Evolutionary conservation across 92 coral and sea anemone genomes (phyloP), one percentile per base, ranked within the genome.

Genomic region (Zoanthus solanderi): DNA sequence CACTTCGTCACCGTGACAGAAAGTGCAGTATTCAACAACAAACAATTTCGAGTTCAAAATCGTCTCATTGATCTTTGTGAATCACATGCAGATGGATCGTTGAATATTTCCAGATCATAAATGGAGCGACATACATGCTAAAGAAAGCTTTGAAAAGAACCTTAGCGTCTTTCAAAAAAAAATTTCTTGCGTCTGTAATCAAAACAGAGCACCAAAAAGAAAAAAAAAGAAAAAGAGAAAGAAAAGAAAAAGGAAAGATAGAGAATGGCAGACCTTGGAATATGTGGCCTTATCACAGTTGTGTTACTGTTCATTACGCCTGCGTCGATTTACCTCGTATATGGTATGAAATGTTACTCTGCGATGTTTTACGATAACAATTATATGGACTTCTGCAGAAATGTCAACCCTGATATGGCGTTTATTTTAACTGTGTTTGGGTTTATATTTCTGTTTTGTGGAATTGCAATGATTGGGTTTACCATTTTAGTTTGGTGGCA

Each of bases 341-440:
- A 34, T 44, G 84, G 84, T 7, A 28, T 79, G 72, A 60, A 61
- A 79, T 79, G 84, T 31, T 44, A 60, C n/a, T 17, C 47, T 4
- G 31, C 46, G 31, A 4, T 13, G 12, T 14, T 14, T 18, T 16
- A 14, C 46, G 9, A 44, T 11, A 47, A 12, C 8, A 63, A 17
- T 42, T 44, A 37, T 10, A 32, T 37, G n/a, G 45, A 2, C 32
- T 58, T 79, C 53, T 79, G 84, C 45, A 79, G 17, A 52, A 79
- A 79, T 30, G 32, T 79, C 3, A 79, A n/a, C 71, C 84, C 66
- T 34, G 84, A 79, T 44, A 79, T 60, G 52, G 84, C 84, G 0
- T 42, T 79, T 15, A 57, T 79, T 14, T 30, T 79, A n/a, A 79
- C 71, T 79, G 84, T 79, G 50, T 79, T 79, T 46, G 84, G 84